Evolutionary conservation across 2,888 invertebrate species (phyloP), one percentile per base, ranked within the genome.

Genomic region (Criorhina ranunculi): DNA sequence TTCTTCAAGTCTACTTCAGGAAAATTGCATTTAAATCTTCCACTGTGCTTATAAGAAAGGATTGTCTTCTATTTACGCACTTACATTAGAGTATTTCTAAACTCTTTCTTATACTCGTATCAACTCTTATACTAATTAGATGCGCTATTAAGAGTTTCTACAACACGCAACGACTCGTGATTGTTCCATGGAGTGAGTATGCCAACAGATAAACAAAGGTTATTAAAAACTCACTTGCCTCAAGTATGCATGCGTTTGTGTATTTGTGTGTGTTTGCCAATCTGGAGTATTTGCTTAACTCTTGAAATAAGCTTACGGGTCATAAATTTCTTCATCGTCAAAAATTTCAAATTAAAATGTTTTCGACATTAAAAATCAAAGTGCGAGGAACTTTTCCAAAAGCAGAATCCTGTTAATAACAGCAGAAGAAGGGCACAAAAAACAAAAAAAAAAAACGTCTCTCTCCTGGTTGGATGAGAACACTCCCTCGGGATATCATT

Each of bases 231-330:
- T 12, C 73, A 79, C 72, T 70, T 69, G 70, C 64, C 62, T n/a
- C 19, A 37, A 49, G 72, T 24, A 24, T 24, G 24, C n/a, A n/a
- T n/a, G n/a, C n/a, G n/a, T n/a, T n/a, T n/a, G n/a, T n/a, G n/a
- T n/a, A n/a, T 24, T 1, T 59, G 64, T 69, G 24, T 60, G 64
- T 72, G 37, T 67, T 60, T 60, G 62, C 53, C 66, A 77, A 72
- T 79, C 49, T 69, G 15, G 17, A 62, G 73, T 83, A 73, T 83
- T 83, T 83, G 60, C 73, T 67, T 79, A 57, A 57, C 83, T 79
- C 83, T 83, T 83, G 42, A 83, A 83, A 73, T 83, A 67, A 75
- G 72, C 83, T 83, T 83, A 83, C 79, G 83, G 83, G 73, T 73
- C 83, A 83, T 79, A 83, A 83, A 64, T 73, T 57, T 35, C 60